Evolutionary conservation across 2,113 vertebrate species (phyloP).

Genomic region (Brachirus orientalis): DNA sequence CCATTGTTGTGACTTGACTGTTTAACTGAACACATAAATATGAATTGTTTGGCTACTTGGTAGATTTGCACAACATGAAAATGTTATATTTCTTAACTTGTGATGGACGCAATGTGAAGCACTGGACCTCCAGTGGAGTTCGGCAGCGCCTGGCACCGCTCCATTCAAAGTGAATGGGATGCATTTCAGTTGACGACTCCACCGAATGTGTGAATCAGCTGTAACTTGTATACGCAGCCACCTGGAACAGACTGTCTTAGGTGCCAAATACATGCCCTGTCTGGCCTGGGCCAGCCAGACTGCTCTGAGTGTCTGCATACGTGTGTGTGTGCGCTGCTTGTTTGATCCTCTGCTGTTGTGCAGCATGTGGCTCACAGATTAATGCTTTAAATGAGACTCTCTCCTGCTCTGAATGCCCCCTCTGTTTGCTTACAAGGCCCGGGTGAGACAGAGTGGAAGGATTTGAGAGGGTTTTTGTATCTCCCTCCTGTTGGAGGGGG

Average conservation of each 20-base stretch:
- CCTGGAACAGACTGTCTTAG: constrained; percentile 55
- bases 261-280: constrained; percentile 68
- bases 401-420: constrained; percentile 74
- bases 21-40: too few relatives aligned
- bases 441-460: constrained; percentile 68
- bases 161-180: too few relatives aligned
- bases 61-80: too few relatives aligned
- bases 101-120: too few relatives aligned
- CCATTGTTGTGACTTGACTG: too few relatives aligned
- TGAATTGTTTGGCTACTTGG: too few relatives aligned
- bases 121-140: too few relatives aligned
- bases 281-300: constrained; percentile 45
- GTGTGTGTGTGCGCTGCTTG: constrained; percentile 33
- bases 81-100: too few relatives aligned
- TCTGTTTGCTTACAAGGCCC: constrained; percentile 76
- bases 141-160: too few relatives aligned
- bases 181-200: too few relatives aligned
- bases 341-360: constrained; percentile 63
- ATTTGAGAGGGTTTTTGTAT: constrained; percentile 74
- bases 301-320: constrained; percentile 19
- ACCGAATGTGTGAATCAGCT: not conserved
- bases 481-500: constrained; percentile 67
- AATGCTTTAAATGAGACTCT: constrained; percentile 73
- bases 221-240: constrained; percentile 66
- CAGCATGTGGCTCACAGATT: constrained; percentile 76